A percentile compares a stretch with the other conserved stretches of the same genome.
These are phyloP conservation scores for Sinocyclocheilus rhinocerous DNA, from an alignment of 2,113 vertebrate genomes.

Conservation along the genomic window DNA sequence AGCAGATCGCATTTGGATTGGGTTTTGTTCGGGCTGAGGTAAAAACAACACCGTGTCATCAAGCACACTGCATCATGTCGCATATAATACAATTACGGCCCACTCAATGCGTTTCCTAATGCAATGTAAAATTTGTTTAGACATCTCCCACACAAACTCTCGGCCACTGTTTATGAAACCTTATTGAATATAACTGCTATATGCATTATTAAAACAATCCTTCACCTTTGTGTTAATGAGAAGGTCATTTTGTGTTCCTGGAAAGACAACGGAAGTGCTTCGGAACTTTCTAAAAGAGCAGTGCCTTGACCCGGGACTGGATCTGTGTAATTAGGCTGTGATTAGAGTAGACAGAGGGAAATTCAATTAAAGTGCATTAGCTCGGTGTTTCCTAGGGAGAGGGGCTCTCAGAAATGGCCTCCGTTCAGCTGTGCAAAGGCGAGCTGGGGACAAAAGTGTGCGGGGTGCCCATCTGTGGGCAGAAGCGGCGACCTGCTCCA, in stretches of 20 bases:
- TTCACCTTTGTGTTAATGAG: slow-evolving; percentile 28
- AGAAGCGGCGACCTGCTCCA: neutral
- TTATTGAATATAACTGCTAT: slow-evolving; percentile 4
- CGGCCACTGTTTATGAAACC: slow-evolving; percentile 18
- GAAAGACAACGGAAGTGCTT: slow-evolving; percentile 12
- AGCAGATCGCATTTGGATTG: slow-evolving; percentile 28
- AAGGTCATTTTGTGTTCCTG: neutral
- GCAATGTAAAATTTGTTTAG: slow-evolving; percentile 2
- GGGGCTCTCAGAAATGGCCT: slow-evolving; percentile 19
- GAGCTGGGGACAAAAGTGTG: slow-evolving; percentile 1
- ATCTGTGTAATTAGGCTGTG: neutral
- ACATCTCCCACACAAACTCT: slow-evolving; percentile 35
- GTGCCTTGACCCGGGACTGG: neutral
- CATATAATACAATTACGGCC: slow-evolving; percentile 37
- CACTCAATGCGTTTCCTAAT: slow-evolving; percentile 27
- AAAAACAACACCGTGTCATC: slow-evolving; percentile 44
- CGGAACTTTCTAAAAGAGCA: neutral
- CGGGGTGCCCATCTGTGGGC: slow-evolving; percentile 25
- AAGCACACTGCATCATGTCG: slow-evolving; percentile 16
- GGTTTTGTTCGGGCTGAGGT: slow-evolving; percentile 1
- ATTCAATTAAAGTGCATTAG: slow-evolving; percentile 37
- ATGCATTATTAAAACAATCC: slow-evolving; percentile 38
- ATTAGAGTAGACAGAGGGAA: slow-evolving; percentile 24
- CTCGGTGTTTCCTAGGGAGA: neutral
- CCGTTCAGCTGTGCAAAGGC: slow-evolving; percentile 12